These are phyloP conservation scores for Acleris sparsana DNA, from an alignment of 2,888 invertebrate species.

Conservation along the genomic window DNA sequence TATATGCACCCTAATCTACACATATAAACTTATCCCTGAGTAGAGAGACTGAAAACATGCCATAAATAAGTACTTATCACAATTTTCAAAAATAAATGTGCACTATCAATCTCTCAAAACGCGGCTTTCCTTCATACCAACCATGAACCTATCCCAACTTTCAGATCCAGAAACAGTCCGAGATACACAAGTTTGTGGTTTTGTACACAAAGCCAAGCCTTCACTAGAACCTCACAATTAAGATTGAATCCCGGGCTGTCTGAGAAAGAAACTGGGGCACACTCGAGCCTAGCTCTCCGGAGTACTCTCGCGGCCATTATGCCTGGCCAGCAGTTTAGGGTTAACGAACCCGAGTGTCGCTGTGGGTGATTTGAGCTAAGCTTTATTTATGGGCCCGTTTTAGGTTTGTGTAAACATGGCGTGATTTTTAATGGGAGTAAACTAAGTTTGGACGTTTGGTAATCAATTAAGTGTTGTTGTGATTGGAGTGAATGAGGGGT, in stretches of 20 bases:
- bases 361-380: slow-evolving; percentile 36
- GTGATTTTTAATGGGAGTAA: slow-evolving; percentile 28
- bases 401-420: slow-evolving; percentile 30
- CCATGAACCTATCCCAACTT: too few relatives aligned
- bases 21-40: too few relatives aligned
- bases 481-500: too few relatives aligned
- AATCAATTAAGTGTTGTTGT: slow-evolving; percentile 13
- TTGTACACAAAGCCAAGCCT: not conserved
- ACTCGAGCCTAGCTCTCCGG: slow-evolving; percentile 41
- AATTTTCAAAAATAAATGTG: too few relatives aligned
- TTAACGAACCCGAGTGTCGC: slow-evolving; percentile 58
- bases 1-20: too few relatives aligned
- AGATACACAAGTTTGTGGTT: not conserved
- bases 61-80: too few relatives aligned
- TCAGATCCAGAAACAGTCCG: not conserved
- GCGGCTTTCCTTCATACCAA: too few relatives aligned
- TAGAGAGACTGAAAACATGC: too few relatives aligned
- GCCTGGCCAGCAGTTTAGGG: slow-evolving; percentile 52
- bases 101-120: too few relatives aligned
- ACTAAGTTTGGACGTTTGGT: not conserved
- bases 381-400: slow-evolving; percentile 34
- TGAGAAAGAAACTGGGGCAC: slow-evolving; percentile 43
- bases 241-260: slow-evolving; percentile 27
- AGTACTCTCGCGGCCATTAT: slow-evolving; percentile 43
- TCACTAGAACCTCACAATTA: slow-evolving; percentile 13